Base-by-base conservation (phyloP, 2,888 invertebrate genomes). In the Andrena minutula region DNA sequence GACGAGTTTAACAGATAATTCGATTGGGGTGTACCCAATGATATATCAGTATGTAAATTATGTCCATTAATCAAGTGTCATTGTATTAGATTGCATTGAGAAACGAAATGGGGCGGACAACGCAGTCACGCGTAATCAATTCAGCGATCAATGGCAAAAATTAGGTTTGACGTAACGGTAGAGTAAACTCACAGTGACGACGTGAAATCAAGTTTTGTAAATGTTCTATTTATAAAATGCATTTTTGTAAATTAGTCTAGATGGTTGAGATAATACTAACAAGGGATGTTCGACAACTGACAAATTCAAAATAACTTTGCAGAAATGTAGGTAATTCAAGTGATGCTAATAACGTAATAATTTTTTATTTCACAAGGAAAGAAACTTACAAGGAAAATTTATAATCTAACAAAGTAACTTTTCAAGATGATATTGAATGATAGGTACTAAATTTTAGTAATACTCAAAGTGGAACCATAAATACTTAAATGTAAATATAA, bases 41-140 rank as follows among this genome's bases (percentile, higher is more conserved):
- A 77, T 75, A 75, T 56, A 77, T 73, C 66, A 61, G 68, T 77
- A 79, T 82, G 87, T 75, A 87, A 86, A 87, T 84, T 82, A 79
- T 74, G 79, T 12, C 69, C 60, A 68, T 79, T 79, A 82, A 86
- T 87, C 79, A 79, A 84, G 75, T 26, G 72, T 66, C 86, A 77
- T 75, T 76, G 60, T 56, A 68, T 58, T 74, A 49, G 65, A 76
- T 64, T 60, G 71, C 28, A 56, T 20, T 41, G 28, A 30, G 70
- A 66, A 73, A 82, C 73, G 74, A 85, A 82, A 68, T 51, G 16
- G 41, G 3, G 30, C n/a, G 8, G 28, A 7, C 41, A 26, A 12
- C 12, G 28, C 28, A 28, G 26, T 35, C 35, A 12, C 4, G 47
- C 20, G 61, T 47, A 60, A 79, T 61, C 30, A 23, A 66, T 41